A percentile compares a stretch with the other conserved stretches of the same genome.
phyloP scores from a whole-genome alignment of 2,888 invertebrate genomes.

The Cybosia mesomella region DNA sequence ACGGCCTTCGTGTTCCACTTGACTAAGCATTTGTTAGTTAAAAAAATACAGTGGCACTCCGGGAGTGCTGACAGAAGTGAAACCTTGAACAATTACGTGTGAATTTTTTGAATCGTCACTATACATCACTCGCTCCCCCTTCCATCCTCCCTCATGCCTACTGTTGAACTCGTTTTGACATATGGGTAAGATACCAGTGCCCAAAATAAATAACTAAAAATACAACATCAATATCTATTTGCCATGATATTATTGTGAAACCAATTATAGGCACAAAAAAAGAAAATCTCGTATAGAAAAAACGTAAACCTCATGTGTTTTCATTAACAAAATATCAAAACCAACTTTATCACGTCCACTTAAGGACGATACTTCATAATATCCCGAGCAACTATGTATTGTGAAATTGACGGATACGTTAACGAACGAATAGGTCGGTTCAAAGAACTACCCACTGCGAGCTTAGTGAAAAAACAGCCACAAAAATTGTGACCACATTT shows the following conservation, averaged over 20 bases:
- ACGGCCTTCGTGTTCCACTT: too few relatives aligned
- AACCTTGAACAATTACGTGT: too few relatives aligned
- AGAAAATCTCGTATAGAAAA: slow-evolving; percentile 13
- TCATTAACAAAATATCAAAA: not conserved
- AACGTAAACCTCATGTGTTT: not conserved
- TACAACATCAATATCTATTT: slow-evolving; percentile 7
- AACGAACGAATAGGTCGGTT: slow-evolving; percentile 71
- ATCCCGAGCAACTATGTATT: slow-evolving; percentile 19
- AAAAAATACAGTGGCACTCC: too few relatives aligned
- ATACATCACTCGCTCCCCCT: too few relatives aligned
- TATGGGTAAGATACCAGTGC: not conserved
- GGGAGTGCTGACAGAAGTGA: too few relatives aligned
- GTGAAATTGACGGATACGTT: slow-evolving; percentile 57
- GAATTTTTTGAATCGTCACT: too few relatives aligned
- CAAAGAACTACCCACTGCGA: slow-evolving; percentile 64
- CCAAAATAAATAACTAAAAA: not conserved
- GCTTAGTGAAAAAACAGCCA: slow-evolving; percentile 62
- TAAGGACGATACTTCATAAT: slow-evolving; percentile 27
- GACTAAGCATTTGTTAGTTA: too few relatives aligned
- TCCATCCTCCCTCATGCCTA: too few relatives aligned
- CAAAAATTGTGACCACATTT: slow-evolving; percentile 63
- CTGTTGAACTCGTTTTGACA: too few relatives aligned
- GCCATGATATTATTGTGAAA: slow-evolving; percentile 6
- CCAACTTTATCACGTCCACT: slow-evolving; percentile 18
- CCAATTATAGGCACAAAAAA: slow-evolving; percentile 26